Conservation (phyloP, 2,797 vertebrate species). For the Hoplostethus mediterraneus region DNA sequence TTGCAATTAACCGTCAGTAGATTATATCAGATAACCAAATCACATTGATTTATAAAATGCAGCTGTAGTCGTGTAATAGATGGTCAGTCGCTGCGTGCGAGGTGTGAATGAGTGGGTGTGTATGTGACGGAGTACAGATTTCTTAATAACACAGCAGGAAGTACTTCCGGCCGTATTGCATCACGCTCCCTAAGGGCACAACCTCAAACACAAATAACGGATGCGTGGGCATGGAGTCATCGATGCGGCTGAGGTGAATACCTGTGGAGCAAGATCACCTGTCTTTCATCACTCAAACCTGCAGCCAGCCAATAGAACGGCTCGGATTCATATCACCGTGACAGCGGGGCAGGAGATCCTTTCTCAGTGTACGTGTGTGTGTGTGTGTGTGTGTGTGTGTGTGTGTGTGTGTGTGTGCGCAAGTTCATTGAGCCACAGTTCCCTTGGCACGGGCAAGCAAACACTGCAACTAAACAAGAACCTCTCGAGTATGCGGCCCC, state of each 20-base stretch:
- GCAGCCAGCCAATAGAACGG: constrained; percentile 64
- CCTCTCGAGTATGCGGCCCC: constrained; percentile 57
- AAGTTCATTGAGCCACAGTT: constrained; percentile 67
- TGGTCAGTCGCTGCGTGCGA: constrained; percentile 34
- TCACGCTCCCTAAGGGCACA: constrained; percentile 55
- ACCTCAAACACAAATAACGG: constrained; percentile 52
- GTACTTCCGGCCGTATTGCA: constrained; percentile 64
- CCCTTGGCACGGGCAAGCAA: constrained; percentile 39
- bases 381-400: too few species aligned
- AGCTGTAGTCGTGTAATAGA: constrained; percentile 21
- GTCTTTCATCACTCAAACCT: constrained; percentile 65
- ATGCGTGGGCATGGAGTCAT: constrained; percentile 39
- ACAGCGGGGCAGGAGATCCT: constrained; percentile 36
- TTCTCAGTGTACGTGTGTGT: constrained; percentile 52
- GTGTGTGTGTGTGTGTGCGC: too few species aligned
- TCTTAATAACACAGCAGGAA: constrained; percentile 60
- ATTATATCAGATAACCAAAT: constrained; percentile 21
- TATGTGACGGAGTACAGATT: constrained; percentile 48
- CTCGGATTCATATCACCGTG: constrained; percentile 1
- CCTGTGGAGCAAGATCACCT: constrained; percentile 75
- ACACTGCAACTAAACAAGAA: constrained; percentile 59
- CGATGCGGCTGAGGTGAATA: constrained; percentile 71
- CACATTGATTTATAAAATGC: constrained; percentile 17
- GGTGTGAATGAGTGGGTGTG: constrained; percentile 29
- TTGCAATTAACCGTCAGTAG: neutral